Base-by-base conservation (phyloP, 1,140 invertebrate genomes). In the Schlechtendalia chinensis region DNA sequence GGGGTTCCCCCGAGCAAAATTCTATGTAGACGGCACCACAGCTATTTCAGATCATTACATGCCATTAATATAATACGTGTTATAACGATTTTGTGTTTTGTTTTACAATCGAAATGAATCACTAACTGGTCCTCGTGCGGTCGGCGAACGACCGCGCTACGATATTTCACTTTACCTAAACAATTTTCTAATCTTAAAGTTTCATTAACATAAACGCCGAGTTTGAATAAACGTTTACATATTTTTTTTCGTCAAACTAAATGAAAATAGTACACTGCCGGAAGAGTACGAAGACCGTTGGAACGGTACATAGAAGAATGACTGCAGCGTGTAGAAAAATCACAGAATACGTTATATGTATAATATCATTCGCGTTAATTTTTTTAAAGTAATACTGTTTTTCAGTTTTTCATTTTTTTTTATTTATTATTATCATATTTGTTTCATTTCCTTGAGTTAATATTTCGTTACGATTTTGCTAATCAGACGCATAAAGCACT, bases 1-100 rank as follows among this genome's bases (percentile, higher is more conserved):
- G 53, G n/a, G 72, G 72, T 53, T 58, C 72, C 72, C 72, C 53
- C 72, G 72, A 75, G 72, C 72, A 27, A 75, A 75, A 45, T 75
- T 75, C 39, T 56, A 56, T 53, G 29, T 5, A 75, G 58, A 75
- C 58, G 17, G 19, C 8, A 32, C 53, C 72, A 58, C 53, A 22
- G n/a, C 27, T 27, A 67, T n/a, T 32, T n/a, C 32, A 1, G 10
- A 17, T 45, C 22, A 22, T 32, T 58, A 75, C 72, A 58, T 58
- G n/a, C n/a, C 53, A 72, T 54, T 29, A 72, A 54, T 29, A 27
- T 29, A 29, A 54, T 72, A 14, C 22, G 5, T 19, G 27, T 54
- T 29, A 53, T 72, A 12, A 72, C 24, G 8, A 53, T 71, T 54
- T 74, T 58, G 54, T 56, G 14, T 53, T n/a, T 56, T 39, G 19